phyloP scores from a whole-genome alignment of 2,888 invertebrate species.

The Panopea generosa region DNA sequence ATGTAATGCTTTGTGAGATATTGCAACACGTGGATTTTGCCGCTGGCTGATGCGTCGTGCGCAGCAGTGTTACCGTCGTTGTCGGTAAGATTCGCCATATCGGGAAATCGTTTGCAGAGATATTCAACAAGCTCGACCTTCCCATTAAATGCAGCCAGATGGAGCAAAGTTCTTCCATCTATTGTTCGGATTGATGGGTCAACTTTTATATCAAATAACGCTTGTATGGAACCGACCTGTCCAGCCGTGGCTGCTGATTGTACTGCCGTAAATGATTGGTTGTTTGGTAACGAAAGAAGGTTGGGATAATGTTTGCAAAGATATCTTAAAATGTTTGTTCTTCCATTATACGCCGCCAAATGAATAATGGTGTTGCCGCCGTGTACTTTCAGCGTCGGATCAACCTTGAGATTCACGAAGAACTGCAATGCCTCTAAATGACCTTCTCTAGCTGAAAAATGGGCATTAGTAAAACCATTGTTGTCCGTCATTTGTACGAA shows the following conservation, averaged over 20 bases:
- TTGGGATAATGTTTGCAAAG: conserved; percentile 38
- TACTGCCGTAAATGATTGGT: conserved; percentile 41
- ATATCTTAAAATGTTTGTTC: conserved; percentile 20
- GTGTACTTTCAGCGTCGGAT: conserved; percentile 22
- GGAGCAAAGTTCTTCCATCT: conserved; percentile 53
- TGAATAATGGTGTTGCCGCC: conserved; percentile 52
- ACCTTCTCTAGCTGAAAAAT: conserved; percentile 56
- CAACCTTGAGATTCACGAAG: conserved; percentile 20
- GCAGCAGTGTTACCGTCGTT: conserved; percentile 54
- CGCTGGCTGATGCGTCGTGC: conserved; percentile 61
- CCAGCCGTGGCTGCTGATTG: conserved; percentile 49
- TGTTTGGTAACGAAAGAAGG: conserved; percentile 31
- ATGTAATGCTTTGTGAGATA: conserved; percentile 34
- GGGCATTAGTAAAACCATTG: conserved; percentile 42
- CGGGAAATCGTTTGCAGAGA: conserved; percentile 22
- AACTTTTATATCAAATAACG: conserved; percentile 25
- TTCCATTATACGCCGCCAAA: conserved; percentile 53
- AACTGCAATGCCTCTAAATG: conserved; percentile 38
- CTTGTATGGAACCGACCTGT: conserved; percentile 36
- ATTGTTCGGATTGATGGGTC: conserved; percentile 29
- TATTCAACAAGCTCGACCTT: conserved; percentile 36
- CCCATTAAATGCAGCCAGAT: conserved; percentile 58
- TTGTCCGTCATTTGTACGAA: conserved; percentile 38
- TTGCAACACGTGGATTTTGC: conserved; percentile 36
- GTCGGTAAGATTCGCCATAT: conserved; percentile 34